phyloP scores from a whole-genome alignment of 2,113 vertebrate species.

The Tychaedon coryphoeus region DNA sequence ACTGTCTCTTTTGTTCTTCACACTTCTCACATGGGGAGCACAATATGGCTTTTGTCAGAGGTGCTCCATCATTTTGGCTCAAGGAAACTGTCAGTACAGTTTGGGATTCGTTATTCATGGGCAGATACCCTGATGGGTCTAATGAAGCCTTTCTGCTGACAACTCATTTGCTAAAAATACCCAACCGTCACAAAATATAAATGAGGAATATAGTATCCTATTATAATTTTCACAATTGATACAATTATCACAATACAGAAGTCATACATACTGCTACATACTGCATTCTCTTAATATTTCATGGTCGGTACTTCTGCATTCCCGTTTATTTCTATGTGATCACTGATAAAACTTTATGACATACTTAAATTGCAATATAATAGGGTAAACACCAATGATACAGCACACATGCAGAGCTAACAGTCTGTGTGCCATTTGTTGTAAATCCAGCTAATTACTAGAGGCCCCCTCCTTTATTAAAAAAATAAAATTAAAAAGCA shows the following conservation, averaged over 20 bases:
- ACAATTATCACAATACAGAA: slow-evolving; percentile 42
- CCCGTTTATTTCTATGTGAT: slow-evolving; percentile 62
- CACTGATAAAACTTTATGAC: slow-evolving; percentile 77
- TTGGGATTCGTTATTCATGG: slow-evolving; percentile 92
- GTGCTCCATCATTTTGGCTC: slow-evolving; percentile 84
- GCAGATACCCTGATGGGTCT: slow-evolving; percentile 93
- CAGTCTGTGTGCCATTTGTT: slow-evolving; percentile 97
- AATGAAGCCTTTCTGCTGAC: slow-evolving; percentile 93
- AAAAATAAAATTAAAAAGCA: neutral
- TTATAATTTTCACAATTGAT: slow-evolving; percentile 34
- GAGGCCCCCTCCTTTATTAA: slow-evolving; percentile 43
- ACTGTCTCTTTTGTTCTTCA: slow-evolving; percentile 80
- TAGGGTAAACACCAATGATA: slow-evolving; percentile 85
- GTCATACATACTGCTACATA: neutral
- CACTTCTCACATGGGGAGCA: slow-evolving; percentile 77
- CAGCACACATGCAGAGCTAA: slow-evolving; percentile 89
- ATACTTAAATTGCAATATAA: slow-evolving; percentile 84
- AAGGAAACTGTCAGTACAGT: slow-evolving; percentile 88
- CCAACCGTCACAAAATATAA: slow-evolving; percentile 75
- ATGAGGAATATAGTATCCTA: slow-evolving; percentile 59
- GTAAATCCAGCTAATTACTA: slow-evolving; percentile 89
- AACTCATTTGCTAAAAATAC: slow-evolving; percentile 92
- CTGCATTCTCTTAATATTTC: slow-evolving; percentile 13
- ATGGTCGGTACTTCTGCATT: slow-evolving; percentile 33
- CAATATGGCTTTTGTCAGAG: slow-evolving; percentile 89